phyloP scores from a whole-genome alignment of 2,113 vertebrate species.

The Petroica traversi region DNA sequence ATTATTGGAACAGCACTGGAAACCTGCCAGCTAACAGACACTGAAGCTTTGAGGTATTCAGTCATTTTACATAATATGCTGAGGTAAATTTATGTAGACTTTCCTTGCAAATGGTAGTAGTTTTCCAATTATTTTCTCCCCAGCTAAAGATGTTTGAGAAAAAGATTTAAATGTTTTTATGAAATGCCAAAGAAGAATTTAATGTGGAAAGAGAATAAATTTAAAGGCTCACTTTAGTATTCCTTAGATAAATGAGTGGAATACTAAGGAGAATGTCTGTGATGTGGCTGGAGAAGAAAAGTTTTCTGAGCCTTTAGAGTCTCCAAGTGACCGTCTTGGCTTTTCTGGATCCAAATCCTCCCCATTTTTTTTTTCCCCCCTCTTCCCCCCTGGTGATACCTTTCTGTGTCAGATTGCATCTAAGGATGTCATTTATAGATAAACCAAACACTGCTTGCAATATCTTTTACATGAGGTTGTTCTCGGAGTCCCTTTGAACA shows the following conservation, averaged over 20 bases:
- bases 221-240: background rate
- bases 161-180: background rate
- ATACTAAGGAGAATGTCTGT: background rate
- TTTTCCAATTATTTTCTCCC: background rate
- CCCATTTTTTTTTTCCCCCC: accelerated
- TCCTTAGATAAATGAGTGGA: background rate
- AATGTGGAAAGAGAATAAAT: background rate
- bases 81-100: background rate
- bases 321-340: background rate
- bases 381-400: accelerated
- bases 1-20: background rate
- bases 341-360: background rate
- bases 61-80: background rate
- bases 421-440: background rate
- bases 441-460: background rate
- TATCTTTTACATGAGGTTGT: background rate
- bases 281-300: background rate
- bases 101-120: background rate
- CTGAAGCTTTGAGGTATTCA: background rate
- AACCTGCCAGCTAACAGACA: background rate
- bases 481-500: background rate
- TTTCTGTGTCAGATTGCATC: background rate
- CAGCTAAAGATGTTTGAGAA: background rate
- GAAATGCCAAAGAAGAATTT: background rate
- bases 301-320: background rate